Evolutionary conservation across 2,797 vertebrate genomes (phyloP).

Genomic region (Toxotes lorentzi): DNA sequence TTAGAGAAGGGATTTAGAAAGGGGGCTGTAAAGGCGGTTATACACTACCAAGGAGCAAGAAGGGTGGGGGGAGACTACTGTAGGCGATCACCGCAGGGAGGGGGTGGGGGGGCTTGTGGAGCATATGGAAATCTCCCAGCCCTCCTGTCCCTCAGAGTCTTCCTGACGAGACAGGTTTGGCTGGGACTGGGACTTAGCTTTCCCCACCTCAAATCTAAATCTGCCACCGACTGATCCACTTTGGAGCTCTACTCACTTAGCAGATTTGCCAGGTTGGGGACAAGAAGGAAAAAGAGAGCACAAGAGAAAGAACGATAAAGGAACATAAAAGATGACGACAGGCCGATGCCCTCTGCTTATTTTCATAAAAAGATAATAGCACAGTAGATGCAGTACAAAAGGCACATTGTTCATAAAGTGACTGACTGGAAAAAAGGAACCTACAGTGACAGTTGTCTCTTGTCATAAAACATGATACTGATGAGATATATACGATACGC

Average conservation of each 20-base stretch:
- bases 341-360: conserved; percentile 69
- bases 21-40: conserved; percentile 52
- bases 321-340: conserved; percentile 75
- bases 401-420: conserved; percentile 73
- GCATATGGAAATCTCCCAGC: conserved; percentile 71
- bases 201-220: conserved; percentile 71
- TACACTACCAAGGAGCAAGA: conserved; percentile 33
- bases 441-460: conserved; percentile 52
- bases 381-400: conserved; percentile 68
- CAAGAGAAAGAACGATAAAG: conserved; percentile 61
- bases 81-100: conserved; percentile 56
- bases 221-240: conserved; percentile 65
- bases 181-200: conserved; percentile 61
- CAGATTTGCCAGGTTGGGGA: conserved; percentile 70
- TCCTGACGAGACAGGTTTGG: conserved; percentile 70
- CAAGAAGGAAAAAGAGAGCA: conserved; percentile 37
- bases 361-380: conserved; percentile 79
- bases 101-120: conserved; percentile 29
- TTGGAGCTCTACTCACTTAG: conserved; percentile 70
- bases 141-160: conserved; percentile 59
- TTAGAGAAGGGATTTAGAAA: conserved; percentile 68
- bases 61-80: conserved; percentile 19
- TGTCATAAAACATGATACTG: conserved; percentile 68
- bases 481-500: conserved; percentile 65
- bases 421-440: conserved; percentile 71